phyloP scores from a whole-genome alignment of 1,140 invertebrate species.

The Drosophila auraria region DNA sequence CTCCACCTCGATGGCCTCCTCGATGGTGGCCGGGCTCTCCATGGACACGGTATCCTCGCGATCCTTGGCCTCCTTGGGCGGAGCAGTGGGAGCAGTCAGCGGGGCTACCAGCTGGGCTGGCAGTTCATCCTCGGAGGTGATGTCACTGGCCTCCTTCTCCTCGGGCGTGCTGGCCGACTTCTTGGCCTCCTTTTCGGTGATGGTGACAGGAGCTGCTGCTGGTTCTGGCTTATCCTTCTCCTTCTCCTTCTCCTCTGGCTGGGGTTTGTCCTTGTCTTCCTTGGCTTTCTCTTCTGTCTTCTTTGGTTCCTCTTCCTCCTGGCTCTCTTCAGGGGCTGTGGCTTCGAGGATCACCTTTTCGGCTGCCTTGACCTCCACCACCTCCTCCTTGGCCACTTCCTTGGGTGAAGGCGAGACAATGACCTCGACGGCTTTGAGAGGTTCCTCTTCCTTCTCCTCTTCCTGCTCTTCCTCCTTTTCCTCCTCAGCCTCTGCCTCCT shows the following conservation, averaged over 20 bases:
- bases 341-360: background rate
- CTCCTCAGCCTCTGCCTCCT: slow-evolving; percentile 34
- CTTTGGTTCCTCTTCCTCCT: background rate
- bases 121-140: slow-evolving; percentile 80
- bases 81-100: background rate
- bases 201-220: background rate
- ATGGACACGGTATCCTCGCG: slow-evolving; percentile 74
- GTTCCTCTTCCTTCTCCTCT: background rate
- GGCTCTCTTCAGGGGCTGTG: background rate
- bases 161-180: slow-evolving; percentile 73
- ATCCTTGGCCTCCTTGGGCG: slow-evolving; percentile 58
- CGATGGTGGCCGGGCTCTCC: slow-evolving; percentile 79
- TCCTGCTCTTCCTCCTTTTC: slow-evolving; percentile 1
- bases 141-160: slow-evolving; percentile 81
- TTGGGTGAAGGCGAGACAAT: slow-evolving; percentile 5
- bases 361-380: background rate
- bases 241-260: background rate
- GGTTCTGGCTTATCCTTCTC: background rate
- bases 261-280: background rate
- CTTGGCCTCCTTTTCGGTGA: slow-evolving; percentile 57
- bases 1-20: slow-evolving; percentile 82
- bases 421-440: background rate
- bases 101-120: slow-evolving; percentile 61
- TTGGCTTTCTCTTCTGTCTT: background rate
- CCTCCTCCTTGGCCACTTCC: background rate